Percentiles rank a stretch among this genome's conserved stretches.
Evolutionary conservation across 2,113 vertebrate genomes (phyloP).

Genomic region (human): DNA sequence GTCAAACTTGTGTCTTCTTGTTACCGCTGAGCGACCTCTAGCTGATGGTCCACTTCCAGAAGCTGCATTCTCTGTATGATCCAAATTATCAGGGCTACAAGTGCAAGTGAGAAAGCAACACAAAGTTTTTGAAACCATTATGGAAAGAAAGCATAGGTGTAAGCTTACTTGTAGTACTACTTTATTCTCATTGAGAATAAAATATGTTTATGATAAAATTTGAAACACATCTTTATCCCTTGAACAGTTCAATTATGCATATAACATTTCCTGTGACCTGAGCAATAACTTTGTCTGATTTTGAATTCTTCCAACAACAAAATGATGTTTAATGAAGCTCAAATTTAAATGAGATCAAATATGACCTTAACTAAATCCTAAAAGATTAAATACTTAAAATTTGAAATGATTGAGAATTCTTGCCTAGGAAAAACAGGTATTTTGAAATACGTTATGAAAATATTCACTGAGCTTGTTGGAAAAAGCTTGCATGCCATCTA

Average conservation of each 20-base stretch:
- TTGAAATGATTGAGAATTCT: not conserved
- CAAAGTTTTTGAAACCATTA: not conserved
- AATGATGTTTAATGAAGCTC: conserved; percentile 23
- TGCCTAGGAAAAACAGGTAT: conserved; percentile 2
- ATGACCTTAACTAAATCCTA: conserved; percentile 3
- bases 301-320: conserved; percentile 48
- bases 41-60: conserved; percentile 88
- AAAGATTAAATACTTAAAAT: conserved; percentile 38
- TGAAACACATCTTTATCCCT: not conserved
- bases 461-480: not conserved
- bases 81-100: conserved; percentile 92
- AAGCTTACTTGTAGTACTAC: not conserved
- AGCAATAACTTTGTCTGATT: conserved; percentile 26
- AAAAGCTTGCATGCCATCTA: conserved; percentile 3
- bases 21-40: conserved; percentile 90
- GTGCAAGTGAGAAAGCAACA: conserved; percentile 42
- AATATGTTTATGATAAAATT: not conserved
- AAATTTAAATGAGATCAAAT: conserved; percentile 43
- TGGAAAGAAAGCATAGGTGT: conserved; percentile 12
- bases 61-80: conserved; percentile 90
- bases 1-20: conserved; percentile 96
- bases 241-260: conserved; percentile 30
- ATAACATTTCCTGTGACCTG: not conserved
- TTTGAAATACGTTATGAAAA: conserved; percentile 34
- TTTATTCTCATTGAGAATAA: not conserved